Evolutionary conservation across 37 sponge, comb jelly and placozoan species (phyloP).

Genomic region (Halichondria panicea): DNA sequence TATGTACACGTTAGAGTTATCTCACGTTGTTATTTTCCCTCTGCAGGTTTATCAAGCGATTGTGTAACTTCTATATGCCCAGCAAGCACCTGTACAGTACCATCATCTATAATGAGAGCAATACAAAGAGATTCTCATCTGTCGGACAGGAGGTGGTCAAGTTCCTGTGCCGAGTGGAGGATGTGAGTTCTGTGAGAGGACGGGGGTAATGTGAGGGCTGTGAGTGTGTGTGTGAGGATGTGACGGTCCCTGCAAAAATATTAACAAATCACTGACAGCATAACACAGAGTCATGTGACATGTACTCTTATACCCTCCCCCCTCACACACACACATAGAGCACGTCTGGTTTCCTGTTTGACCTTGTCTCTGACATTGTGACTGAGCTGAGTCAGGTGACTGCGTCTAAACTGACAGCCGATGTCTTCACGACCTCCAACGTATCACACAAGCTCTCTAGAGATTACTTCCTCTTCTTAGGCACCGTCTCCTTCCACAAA

Average conservation of each 20-base stretch:
- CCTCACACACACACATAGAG: conserved; percentile 5
- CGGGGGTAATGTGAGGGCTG: not conserved
- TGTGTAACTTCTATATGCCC: conserved; percentile 82
- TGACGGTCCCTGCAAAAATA: not conserved
- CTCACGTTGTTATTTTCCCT: not conserved
- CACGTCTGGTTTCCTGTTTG: conserved; percentile 12
- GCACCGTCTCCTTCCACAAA: conserved; percentile 56
- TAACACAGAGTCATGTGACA: not conserved
- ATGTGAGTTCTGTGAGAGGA: conserved; percentile 14
- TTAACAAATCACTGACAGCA: not conserved
- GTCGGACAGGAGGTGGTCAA: conserved; percentile 70
- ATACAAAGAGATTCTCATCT: conserved; percentile 51
- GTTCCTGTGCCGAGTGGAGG: conserved; percentile 53
- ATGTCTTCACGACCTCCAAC: conserved; percentile 43
- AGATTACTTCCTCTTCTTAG: conserved; percentile 78
- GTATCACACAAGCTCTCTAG: conserved; percentile 64
- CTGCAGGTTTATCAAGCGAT: conserved; percentile 64
- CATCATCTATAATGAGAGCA: conserved; percentile 42
- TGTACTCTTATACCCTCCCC: not conserved
- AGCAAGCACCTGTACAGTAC: conserved; percentile 49
- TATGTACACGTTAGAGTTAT: not conserved
- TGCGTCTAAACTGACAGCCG: conserved; percentile 57
- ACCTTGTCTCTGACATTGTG: conserved; percentile 55
- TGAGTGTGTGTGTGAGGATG: no score
- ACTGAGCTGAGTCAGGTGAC: conserved; percentile 61